These are phyloP conservation scores for Phataginus tricuspis DNA, from an alignment of 2,797 vertebrate genomes.

Conservation along the genomic window DNA sequence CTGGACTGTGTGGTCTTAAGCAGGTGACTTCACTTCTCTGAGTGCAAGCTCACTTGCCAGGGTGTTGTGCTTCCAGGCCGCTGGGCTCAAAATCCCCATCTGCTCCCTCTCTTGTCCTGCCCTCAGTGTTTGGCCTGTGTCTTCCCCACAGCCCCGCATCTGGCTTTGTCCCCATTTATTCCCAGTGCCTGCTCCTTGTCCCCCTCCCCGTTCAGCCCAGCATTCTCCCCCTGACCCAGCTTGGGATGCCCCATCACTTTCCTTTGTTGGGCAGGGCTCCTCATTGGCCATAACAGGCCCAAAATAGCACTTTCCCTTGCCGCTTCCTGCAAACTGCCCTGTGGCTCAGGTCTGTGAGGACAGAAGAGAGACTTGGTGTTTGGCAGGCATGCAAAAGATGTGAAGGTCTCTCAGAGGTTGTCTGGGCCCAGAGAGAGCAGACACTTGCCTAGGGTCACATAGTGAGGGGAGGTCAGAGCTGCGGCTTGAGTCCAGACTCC, in stretches of 20 bases:
- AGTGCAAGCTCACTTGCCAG: background rate
- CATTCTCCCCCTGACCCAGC: background rate
- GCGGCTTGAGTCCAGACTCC: background rate
- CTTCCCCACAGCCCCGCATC: background rate
- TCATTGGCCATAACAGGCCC: constrained; percentile 54
- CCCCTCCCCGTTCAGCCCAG: background rate
- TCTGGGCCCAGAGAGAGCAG: background rate
- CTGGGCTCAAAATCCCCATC: background rate
- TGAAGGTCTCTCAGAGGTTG: constrained; percentile 68
- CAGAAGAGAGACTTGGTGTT: constrained; percentile 57
- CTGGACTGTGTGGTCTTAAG: background rate
- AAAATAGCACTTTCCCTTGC: constrained; percentile 72
- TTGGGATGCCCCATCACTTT: background rate
- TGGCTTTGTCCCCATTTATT: background rate
- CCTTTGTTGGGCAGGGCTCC: constrained; percentile 47
- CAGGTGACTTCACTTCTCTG: background rate
- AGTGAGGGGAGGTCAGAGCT: background rate
- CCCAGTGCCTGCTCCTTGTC: background rate
- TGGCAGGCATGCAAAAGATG: constrained; percentile 59
- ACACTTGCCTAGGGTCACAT: background rate
- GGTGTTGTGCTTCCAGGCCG: background rate
- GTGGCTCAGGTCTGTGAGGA: constrained; percentile 55
- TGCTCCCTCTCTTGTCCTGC: background rate
- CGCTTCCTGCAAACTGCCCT: constrained; percentile 59
- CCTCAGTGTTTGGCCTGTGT: background rate